These are phyloP conservation scores for Brevimyrus niger DNA, from an alignment of 2,113 vertebrate genomes.

Conservation along the genomic window DNA sequence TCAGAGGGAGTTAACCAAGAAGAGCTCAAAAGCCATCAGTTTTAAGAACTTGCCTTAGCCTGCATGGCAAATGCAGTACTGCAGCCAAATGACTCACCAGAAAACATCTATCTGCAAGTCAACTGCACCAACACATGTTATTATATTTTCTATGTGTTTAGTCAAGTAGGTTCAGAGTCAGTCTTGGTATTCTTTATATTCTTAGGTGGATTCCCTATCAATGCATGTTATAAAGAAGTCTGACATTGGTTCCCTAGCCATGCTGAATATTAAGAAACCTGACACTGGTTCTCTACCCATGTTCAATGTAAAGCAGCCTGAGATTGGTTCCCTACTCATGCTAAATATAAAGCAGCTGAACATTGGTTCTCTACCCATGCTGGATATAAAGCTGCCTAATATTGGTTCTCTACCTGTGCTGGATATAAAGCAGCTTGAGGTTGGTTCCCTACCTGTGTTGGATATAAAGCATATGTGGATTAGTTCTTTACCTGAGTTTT, in stretches of 20 bases:
- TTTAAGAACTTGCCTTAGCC: neutral
- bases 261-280: neutral
- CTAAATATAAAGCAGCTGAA: neutral
- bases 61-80: neutral
- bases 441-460: neutral
- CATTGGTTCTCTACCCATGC: neutral
- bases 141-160: neutral
- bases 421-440: neutral
- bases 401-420: neutral
- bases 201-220: neutral
- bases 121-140: neutral
- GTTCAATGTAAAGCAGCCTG: neutral
- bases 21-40: neutral
- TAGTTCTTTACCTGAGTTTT: conserved; percentile 40
- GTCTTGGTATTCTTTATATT: neutral
- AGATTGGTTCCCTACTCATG: neutral
- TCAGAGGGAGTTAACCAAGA: neutral
- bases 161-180: neutral
- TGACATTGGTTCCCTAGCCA: neutral
- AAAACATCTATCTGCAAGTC: neutral
- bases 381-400: neutral
- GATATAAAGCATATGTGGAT: neutral
- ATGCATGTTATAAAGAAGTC: neutral
- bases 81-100: neutral
- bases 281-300: neutral